Conservation (phyloP, 2,888 invertebrate genomes). For the Iselma pallidipennis region DNA sequence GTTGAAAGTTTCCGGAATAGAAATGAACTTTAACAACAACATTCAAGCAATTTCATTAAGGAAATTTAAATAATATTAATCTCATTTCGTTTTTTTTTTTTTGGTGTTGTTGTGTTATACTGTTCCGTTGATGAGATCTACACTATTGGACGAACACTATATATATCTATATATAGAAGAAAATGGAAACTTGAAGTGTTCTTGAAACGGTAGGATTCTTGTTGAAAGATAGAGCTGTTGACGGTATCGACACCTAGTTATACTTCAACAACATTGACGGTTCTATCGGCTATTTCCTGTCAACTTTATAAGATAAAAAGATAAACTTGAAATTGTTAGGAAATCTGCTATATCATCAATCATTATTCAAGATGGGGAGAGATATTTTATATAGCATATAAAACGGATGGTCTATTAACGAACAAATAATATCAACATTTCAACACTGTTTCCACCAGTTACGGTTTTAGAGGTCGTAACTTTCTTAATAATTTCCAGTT, state of each 20-base stretch:
- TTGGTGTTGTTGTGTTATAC: no score
- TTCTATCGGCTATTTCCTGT: not conserved
- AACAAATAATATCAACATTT: not conserved
- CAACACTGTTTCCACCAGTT: not conserved
- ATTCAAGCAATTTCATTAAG: no score
- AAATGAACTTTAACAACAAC: no score
- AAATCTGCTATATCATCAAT: slow-evolving; percentile 1
- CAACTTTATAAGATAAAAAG: slow-evolving; percentile 2
- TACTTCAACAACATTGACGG: not conserved
- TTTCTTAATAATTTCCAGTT: no score
- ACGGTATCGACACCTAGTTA: not conserved
- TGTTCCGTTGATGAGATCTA: no score
- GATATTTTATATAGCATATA: not conserved
- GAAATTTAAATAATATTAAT: no score
- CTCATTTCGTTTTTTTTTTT: no score
- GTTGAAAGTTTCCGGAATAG: no score
- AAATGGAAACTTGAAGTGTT: not conserved
- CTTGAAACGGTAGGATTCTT: no score
- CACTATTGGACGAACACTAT: no score
- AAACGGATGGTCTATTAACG: slow-evolving; percentile 1
- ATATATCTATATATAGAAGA: no score
- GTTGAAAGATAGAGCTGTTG: not conserved
- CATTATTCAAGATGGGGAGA: not conserved
- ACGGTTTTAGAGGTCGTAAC: not conserved
- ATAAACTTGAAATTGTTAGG: not conserved